Evolutionary conservation across 2,888 invertebrate species (phyloP), one percentile per base, ranked within the genome.

Genomic region (Mechanitis mazaeus): DNA sequence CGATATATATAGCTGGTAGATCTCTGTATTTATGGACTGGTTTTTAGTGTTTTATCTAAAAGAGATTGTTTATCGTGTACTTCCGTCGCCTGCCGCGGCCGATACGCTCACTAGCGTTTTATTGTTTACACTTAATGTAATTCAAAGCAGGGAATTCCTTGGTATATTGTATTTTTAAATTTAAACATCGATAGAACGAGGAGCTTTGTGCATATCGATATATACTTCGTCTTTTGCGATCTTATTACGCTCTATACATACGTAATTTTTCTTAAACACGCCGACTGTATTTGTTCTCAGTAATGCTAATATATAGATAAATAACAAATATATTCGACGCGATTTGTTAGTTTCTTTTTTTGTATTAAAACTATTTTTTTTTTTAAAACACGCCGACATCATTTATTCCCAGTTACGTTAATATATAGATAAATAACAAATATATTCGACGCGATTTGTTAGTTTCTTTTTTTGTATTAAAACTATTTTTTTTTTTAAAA

Each of bases 61-160:
- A 87, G 87, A 87, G 85, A 87, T 87, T 88, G 89, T 89, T 90
- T 89, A 88, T 88, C 87, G 87, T 78, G 76, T 72, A 81, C 86
- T 88, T 90, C 89, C 90, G 89, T 88, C 88, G 88, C 84, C 82
- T 83, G 84, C 78, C 82, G 80, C 81, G 71, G 77, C 79, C 84
- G 87, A 89, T 88, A 88, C 87, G 87, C 86, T 82, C 83, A 77
- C 87, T 85, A 83, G 77, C 83, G 81, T 82, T 87, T 86, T 85
- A 87, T 88, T 88, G 87, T 89, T 88, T 87, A 88, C 89, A 86
- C 87, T 87, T 88, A 89, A 89, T 89, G 85, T 87, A 86, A 90
- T 89, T 90, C 89, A 85, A 87, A 84, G 86, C 89, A 88, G 85
- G 87, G 87, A 87, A 87, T 87, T 87, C 87, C 80, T 85, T 75